Conservation (phyloP, 2,113 vertebrate genomes). For the Oryzias celebensis region DNA sequence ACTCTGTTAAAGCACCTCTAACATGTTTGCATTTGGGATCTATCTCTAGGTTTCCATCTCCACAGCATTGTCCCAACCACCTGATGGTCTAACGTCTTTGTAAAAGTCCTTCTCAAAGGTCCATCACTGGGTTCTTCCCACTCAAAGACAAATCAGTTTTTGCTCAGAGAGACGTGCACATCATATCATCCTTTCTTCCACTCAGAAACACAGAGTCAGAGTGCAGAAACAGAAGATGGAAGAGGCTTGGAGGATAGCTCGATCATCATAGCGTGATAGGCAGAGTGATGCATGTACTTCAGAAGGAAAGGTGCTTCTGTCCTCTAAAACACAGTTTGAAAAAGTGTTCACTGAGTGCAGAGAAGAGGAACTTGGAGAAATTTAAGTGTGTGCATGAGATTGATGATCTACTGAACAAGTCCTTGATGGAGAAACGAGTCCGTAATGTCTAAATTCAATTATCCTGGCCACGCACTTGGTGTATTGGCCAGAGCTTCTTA, state of each 20-base stretch:
- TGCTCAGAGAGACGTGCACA: neutral
- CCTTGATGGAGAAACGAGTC: conserved; percentile 56
- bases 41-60: no score
- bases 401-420: conserved; percentile 38
- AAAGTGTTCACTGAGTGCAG: conserved; percentile 11
- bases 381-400: conserved; percentile 41
- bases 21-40: neutral
- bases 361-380: conserved; percentile 10
- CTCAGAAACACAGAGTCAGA: neutral
- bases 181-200: neutral
- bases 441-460: conserved; percentile 71
- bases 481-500: conserved; percentile 36
- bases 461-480: conserved; percentile 28
- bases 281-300: neutral
- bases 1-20: neutral
- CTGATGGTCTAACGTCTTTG: neutral
- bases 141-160: neutral
- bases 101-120: neutral
- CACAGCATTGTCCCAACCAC: no score
- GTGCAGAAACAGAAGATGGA: conserved; percentile 4
- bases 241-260: conserved; percentile 6
- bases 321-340: neutral
- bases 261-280: neutral
- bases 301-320: neutral
- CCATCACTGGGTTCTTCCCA: neutral